Conservation (phyloP, 2,888 invertebrate species). For the Poecilus cupreus region DNA sequence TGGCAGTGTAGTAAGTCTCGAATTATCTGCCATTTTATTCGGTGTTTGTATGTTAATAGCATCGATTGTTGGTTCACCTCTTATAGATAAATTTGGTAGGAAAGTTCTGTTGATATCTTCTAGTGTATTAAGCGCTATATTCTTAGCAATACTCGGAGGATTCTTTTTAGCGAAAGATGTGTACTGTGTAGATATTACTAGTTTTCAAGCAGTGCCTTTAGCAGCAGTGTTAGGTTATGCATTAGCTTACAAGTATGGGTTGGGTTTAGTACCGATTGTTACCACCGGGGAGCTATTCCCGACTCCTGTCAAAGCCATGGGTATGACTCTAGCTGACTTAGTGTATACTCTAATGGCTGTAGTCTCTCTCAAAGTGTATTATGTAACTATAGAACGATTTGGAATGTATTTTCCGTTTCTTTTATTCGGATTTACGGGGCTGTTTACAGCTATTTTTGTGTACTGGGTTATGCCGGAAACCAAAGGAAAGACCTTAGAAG, state of each 20-base stretch:
- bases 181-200: conserved; percentile 64
- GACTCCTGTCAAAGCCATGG: conserved; percentile 70
- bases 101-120: conserved; percentile 68
- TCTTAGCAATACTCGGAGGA: conserved; percentile 67
- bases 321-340: conserved; percentile 70
- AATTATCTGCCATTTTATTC: conserved; percentile 69
- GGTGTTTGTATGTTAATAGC: conserved; percentile 69
- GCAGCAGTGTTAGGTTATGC: conserved; percentile 69
- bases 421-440: conserved; percentile 67
- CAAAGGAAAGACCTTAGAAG: conserved; percentile 54
- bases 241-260: conserved; percentile 68
- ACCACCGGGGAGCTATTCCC: conserved; percentile 71
- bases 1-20: conserved; percentile 67
- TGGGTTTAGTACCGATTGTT: conserved; percentile 71
- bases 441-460: conserved; percentile 68
- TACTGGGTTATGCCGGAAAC: conserved; percentile 53
- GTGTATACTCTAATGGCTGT: conserved; percentile 69
- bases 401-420: conserved; percentile 70
- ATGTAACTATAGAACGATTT: conserved; percentile 64
- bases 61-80: conserved; percentile 66
- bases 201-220: conserved; percentile 69
- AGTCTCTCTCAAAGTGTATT: conserved; percentile 68
- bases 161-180: conserved; percentile 68
- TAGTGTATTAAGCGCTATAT: conserved; percentile 67
- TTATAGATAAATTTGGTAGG: conserved; percentile 69